Evolutionary conservation across 1,140 invertebrate species (phyloP).

Genomic region (Drosophila ercepeae): DNA sequence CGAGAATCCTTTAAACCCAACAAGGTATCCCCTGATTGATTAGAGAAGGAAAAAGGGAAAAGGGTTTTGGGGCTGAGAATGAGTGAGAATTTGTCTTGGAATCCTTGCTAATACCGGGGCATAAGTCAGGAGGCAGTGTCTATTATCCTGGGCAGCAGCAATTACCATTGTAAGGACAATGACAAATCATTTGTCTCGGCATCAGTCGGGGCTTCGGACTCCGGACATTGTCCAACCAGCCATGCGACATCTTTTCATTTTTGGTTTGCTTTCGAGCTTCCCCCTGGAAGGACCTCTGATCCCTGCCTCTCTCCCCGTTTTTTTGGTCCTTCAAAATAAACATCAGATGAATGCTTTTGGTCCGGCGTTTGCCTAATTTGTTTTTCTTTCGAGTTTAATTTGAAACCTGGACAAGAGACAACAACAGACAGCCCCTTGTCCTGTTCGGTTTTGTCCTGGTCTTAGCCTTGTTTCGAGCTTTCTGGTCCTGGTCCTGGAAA

Average conservation of each 20-base stretch:
- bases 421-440: conserved; percentile 15
- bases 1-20: background rate
- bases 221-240: conserved; percentile 30
- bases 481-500: too few relatives aligned
- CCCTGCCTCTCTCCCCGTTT: background rate
- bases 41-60: background rate
- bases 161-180: conserved; percentile 30
- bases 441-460: too few relatives aligned
- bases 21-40: conserved; percentile 17
- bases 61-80: conserved; percentile 1
- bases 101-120: conserved; percentile 10
- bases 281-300: too few relatives aligned
- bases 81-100: conserved; percentile 27
- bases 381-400: conserved; percentile 80
- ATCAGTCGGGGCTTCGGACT: conserved; percentile 2
- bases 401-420: conserved; percentile 61
- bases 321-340: conserved; percentile 42
- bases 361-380: conserved; percentile 75
- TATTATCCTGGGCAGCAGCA: conserved; percentile 7
- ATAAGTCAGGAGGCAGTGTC: conserved; percentile 36
- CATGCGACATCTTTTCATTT: conserved; percentile 41
- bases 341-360: conserved; percentile 69
- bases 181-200: conserved; percentile 40
- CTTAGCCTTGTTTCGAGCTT: conserved; percentile 29
- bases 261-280: too few relatives aligned